Evolutionary conservation across 2,888 invertebrate species (phyloP).

Genomic region (Campoplex nolae): DNA sequence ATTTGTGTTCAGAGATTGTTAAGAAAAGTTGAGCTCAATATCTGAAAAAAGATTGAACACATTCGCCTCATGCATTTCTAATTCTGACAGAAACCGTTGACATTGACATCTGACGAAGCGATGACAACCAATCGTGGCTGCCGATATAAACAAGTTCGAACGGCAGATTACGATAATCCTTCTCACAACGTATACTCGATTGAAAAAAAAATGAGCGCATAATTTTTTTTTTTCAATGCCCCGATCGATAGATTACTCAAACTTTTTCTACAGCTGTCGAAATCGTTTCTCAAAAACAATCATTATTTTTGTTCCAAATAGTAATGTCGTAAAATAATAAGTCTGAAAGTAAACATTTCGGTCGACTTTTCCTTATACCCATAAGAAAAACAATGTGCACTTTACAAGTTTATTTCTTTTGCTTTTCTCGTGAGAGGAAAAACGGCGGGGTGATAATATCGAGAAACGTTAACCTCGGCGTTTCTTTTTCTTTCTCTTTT

Average conservation of each 20-base stretch:
- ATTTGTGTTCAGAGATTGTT: no score
- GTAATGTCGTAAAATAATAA: not conserved
- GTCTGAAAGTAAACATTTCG: not conserved
- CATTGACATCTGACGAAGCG: not conserved
- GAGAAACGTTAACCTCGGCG: slow-evolving; percentile 15
- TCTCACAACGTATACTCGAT: not conserved
- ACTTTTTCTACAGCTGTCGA: not conserved
- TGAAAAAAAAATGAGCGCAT: not conserved
- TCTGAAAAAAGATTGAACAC: not conserved
- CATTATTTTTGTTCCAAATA: not conserved
- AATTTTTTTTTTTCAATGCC: not conserved
- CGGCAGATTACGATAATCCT: no score
- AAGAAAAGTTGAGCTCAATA: not conserved
- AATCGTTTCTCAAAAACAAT: not conserved
- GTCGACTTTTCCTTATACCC: not conserved
- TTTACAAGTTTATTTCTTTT: not conserved
- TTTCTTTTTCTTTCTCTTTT: not conserved
- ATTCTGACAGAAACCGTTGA: not conserved
- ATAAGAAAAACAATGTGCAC: not conserved
- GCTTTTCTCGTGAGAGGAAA: not conserved
- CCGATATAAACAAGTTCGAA: no score
- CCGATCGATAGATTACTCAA: not conserved
- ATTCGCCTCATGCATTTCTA: no score
- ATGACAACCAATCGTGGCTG: not conserved
- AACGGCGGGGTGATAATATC: not conserved